Evolutionary conservation across 1,140 invertebrate species (phyloP), one percentile per base, ranked within the genome.

Genomic region (Hirudo medicinalis): DNA sequence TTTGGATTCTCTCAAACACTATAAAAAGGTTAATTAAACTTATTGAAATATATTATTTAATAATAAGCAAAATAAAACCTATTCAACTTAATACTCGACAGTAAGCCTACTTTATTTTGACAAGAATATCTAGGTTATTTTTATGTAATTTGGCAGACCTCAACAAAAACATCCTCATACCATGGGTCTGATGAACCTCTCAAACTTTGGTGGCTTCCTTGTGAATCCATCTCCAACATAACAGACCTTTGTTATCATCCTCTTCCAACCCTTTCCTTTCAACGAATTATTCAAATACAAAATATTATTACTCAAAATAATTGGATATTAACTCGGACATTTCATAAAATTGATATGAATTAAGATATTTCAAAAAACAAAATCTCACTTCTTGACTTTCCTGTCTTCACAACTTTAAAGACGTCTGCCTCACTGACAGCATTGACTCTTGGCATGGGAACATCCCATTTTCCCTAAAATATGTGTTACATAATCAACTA

Each of bases 151-250:
- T 36, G 6, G 32, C 32, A 36, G 2, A 49, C 11, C 9, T 6
- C 15, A 49, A 49, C 15, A 49, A 49, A 63, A 25, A 63, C 1
- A 0, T 25, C 0, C 57, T 25, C 72, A 74, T 73, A 90, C 95
- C 97, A 99, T 99, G 0, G 97, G 97, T 75, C 97, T 83, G 72
- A 99, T 99, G 79, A 99, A 99, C 73, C 97, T 85, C 82, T 99
- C 97, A 85, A 96, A 99, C 79, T 99, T 99, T 0, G 96, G 96
- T 69, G 97, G 97, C 85, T 99, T 99, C 67, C 97, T 85, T 0
- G 97, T 99, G 77, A 99, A 99, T 54, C 89, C 92, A 80, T 99
- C 96, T 0, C 95, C 95, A 29, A 99, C 97, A 84, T 88, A 99
- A 72, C 77, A 78, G 20, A 81, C 92, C 87, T 99, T 99, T 0